Conservation (phyloP, 1,140 invertebrate genomes). For the Aleiodes sp. region DNA sequence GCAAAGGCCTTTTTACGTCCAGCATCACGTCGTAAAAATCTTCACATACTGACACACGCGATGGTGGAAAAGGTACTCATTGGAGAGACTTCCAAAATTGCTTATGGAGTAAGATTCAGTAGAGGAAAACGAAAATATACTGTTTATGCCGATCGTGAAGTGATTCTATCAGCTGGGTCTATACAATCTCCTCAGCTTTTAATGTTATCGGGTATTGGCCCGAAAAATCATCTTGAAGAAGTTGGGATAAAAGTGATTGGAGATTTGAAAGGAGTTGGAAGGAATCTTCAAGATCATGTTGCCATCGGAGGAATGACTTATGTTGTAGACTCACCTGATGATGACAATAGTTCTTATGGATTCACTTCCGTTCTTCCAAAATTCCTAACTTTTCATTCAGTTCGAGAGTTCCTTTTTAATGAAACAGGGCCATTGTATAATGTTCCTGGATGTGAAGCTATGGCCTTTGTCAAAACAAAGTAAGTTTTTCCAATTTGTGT, state of each 20-base stretch:
- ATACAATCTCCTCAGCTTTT: slow-evolving; percentile 86
- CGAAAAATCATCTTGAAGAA: slow-evolving; percentile 75
- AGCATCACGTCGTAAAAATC: slow-evolving; percentile 77
- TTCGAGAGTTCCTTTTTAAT: slow-evolving; percentile 66
- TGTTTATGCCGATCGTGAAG: slow-evolving; percentile 77
- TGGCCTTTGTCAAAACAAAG: slow-evolving; percentile 85
- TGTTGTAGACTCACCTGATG: slow-evolving; percentile 77
- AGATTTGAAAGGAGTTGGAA: slow-evolving; percentile 75
- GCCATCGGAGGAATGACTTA: slow-evolving; percentile 84
- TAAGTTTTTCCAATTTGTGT: slow-evolving; percentile 54
- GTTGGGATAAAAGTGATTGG: slow-evolving; percentile 77
- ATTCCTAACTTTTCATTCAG: neutral
- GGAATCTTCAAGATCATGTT: slow-evolving; percentile 85
- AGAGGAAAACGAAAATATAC: slow-evolving; percentile 70
- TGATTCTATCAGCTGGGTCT: slow-evolving; percentile 81
- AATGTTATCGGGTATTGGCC: slow-evolving; percentile 90
- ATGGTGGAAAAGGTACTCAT: slow-evolving; percentile 79
- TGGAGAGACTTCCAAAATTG: slow-evolving; percentile 75
- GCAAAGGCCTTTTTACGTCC: slow-evolving; percentile 89
- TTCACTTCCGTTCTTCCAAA: slow-evolving; percentile 62
- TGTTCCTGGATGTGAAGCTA: slow-evolving; percentile 83
- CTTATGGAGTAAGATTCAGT: slow-evolving; percentile 79
- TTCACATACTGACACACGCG: slow-evolving; percentile 81
- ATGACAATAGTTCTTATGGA: slow-evolving; percentile 79
- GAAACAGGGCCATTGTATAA: slow-evolving; percentile 85